Evolutionary conservation across 2,113 vertebrate genomes (phyloP), one percentile per base, ranked within the genome.

Genomic region (Leptosomus discolor): DNA sequence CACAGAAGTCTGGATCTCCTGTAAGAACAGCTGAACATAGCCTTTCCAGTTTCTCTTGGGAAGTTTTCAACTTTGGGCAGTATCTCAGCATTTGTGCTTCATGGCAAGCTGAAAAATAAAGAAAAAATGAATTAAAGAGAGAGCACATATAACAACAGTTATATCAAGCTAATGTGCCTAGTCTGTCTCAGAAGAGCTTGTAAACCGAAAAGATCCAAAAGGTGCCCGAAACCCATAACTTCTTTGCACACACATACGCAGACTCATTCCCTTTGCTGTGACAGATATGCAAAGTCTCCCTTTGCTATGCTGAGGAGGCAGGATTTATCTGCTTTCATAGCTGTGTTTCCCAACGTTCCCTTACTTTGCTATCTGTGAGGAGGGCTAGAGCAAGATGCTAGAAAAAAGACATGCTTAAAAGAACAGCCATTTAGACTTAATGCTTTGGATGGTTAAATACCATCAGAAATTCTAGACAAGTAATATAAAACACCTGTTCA

Each of bases 41-140:
- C 75, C 77, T 97, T 97, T 96, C 86, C 94, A 92, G 75, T 95
- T 97, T 93, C 92, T 97, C 96, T 95, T 34, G 69, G 83, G 96
- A 97, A 97, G 95, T 73, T 94, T 96, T 96, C 90, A 79, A 22
- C 79, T 95, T 98, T 84, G 92, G 98, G 96, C 98, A 98, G 97
- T 97, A 96, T 96, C 97, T 98, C 99, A 99, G 98, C 99, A 99
- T 97, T 99, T 99, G 98, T 99, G 99, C 98, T 99, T 99, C 99
- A 99, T 99, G 97, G 99, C 99, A 89, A 99, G 99, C 99, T 99
- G 96, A 85, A 90, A 97, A 92, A 70, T 65, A 94, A 74, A 91
- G 3, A 88, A 77, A 88, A 88, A 80, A 43, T 3, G 22, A 96
- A 70, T 60, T 37, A 78, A 63, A 67, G 26, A 36, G 34, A 34